A percentile compares a stretch with the other conserved stretches of the same genome.
Conservation (phyloP, 2,888 invertebrate species). For the Parnassius apollo region DNA sequence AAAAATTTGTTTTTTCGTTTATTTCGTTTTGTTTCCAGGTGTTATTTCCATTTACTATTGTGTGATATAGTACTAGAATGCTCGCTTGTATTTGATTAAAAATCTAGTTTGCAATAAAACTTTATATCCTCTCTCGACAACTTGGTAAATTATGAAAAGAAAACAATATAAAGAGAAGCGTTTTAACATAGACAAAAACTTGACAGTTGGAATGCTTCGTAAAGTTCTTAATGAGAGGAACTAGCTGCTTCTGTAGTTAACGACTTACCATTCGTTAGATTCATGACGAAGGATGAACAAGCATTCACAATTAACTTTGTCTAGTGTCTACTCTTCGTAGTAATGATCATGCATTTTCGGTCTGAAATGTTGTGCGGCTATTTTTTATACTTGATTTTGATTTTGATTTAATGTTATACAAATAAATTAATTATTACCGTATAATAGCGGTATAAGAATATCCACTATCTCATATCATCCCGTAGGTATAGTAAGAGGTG, state of each 20-base stretch:
- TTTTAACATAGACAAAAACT: conserved; percentile 4
- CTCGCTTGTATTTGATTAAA: no score
- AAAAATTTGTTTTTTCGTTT: no score
- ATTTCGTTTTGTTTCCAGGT: no score
- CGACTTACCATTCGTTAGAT: conserved; percentile 14
- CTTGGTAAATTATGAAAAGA: not conserved
- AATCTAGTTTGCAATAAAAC: no score
- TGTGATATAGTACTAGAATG: no score
- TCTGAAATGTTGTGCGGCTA: not conserved
- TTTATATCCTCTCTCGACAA: not conserved
- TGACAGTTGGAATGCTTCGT: not conserved
- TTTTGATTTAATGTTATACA: no score
- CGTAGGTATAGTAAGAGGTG: no score
- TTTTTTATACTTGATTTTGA: no score
- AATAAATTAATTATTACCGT: no score
- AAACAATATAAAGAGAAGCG: conserved; percentile 1
- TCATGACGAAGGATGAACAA: conserved; percentile 4
- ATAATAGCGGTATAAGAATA: no score
- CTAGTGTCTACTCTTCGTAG: conserved; percentile 6
- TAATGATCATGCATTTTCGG: not conserved
- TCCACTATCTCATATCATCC: no score
- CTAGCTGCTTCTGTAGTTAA: conserved; percentile 20
- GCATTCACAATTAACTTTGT: conserved; percentile 10
- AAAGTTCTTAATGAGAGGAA: conserved; percentile 13
- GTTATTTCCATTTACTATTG: no score